Evolutionary conservation across 2,888 invertebrate genomes (phyloP).

Genomic region (Leucophenga maculata): DNA sequence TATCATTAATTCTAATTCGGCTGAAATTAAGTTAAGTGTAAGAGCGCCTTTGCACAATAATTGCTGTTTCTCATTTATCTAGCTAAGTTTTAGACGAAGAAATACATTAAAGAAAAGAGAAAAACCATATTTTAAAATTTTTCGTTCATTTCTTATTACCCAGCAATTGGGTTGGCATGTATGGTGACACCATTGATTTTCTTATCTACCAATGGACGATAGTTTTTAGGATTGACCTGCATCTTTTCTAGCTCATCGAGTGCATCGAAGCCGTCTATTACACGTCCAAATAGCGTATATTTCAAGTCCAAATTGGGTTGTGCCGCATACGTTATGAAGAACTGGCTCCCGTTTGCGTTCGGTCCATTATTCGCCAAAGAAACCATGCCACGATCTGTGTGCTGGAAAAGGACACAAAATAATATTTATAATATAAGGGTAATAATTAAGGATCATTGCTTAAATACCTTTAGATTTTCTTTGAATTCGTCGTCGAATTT

Average conservation of each 20-base stretch:
- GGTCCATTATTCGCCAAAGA: conserved; percentile 99
- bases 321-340: conserved; percentile 95
- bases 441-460: background rate
- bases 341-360: conserved; percentile 97
- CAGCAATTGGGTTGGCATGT: conserved; percentile 98
- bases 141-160: conserved; percentile 72
- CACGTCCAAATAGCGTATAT: conserved; percentile 96
- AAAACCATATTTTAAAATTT: background rate
- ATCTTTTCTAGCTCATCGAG: conserved; percentile 96
- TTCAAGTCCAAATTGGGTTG: conserved; percentile 97
- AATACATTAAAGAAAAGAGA: conserved; percentile 33
- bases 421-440: background rate
- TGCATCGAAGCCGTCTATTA: conserved; percentile 97
- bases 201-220: conserved; percentile 88
- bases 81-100: conserved; percentile 52
- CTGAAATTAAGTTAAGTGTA: conserved; percentile 49
- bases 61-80: conserved; percentile 58
- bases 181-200: conserved; percentile 92
- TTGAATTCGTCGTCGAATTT: conserved; percentile 98
- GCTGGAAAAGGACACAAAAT: conserved; percentile 74
- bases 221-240: conserved; percentile 94
- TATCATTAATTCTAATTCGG: conserved; percentile 33
- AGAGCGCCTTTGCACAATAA: conserved; percentile 51
- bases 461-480: conserved; percentile 87
- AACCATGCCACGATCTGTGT: conserved; percentile 85